Conservation (phyloP, 1,140 invertebrate genomes). For the Zaprionus gabonicus region DNA sequence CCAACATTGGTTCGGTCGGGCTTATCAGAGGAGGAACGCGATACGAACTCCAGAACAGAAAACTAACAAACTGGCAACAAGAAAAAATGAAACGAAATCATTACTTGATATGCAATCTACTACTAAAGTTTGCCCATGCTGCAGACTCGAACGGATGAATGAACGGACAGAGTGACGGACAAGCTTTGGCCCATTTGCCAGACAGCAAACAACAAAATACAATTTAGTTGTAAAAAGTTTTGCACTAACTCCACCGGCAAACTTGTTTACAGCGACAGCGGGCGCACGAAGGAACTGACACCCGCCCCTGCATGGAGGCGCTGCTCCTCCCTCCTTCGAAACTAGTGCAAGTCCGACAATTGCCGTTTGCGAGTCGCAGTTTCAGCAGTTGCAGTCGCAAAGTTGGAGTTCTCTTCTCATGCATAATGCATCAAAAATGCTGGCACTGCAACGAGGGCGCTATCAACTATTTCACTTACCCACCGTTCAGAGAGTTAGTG, state of each 20-base stretch:
- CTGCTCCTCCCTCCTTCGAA: background rate
- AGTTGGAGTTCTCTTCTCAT: conserved; percentile 47
- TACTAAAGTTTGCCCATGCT: conserved; percentile 21
- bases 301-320: background rate
- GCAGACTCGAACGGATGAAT: background rate
- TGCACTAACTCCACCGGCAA: conserved; percentile 41
- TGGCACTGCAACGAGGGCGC: conserved; percentile 32
- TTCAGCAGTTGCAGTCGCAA: conserved; percentile 54
- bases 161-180: background rate
- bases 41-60: background rate
- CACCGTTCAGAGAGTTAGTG: conserved; percentile 55
- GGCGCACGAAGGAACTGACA: background rate
- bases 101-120: conserved; percentile 39
- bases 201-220: conserved; percentile 49
- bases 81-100: conserved; percentile 16
- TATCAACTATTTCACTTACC: conserved; percentile 64
- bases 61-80: background rate
- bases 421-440: conserved; percentile 62
- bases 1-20: background rate
- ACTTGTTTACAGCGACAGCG: conserved; percentile 53
- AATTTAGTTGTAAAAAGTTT: conserved; percentile 63
- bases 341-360: conserved; percentile 41
- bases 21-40: conserved; percentile 46
- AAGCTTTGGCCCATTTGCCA: conserved; percentile 56
- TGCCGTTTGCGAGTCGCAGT: conserved; percentile 42